Base-by-base conservation (phyloP, 2,113 vertebrate species). In the Pelusios castaneus region DNA sequence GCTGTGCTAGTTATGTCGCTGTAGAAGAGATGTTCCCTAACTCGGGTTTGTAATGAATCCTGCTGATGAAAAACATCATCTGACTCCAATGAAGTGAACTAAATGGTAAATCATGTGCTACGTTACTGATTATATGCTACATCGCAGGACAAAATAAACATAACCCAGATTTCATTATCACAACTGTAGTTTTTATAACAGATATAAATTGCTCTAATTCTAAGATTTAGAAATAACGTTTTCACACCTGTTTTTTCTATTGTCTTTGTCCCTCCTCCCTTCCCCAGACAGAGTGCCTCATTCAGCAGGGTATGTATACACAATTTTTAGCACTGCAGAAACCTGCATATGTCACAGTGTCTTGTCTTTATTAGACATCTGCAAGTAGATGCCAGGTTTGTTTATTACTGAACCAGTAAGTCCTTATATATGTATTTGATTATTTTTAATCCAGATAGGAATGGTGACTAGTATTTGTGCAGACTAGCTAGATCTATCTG, bases 21-120 rank as follows among this genome's bases (percentile, higher is more conserved):
- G 34, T 63, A 19, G 31, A 14, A 2, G 34, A 63, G 34, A 63
- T 34, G 31, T 63, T 70, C 63, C 47, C 41, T 89, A 87, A 63
- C 7, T 80, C 8, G 5, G 84, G 4, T 54, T 76, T 55, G 45
- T n/a, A 10, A 49, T 85, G 4, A 87, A 81, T 76, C 85, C 22
- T 45, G 41, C 8, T 52, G 45, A 49, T 63, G 27, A 16, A 34
- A n/a, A 91, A 58, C 58, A 58, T 29, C 77, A 88, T 75, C 47
- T 89, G 87, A 80, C 85, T 91, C 89, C 60, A 77, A 3, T 7
- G 89, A 87, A 29, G 52, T 83, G 52, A 94, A 80, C 58, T 89
- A 43, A 45, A 47, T 86, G 90, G 45, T 90, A 67, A 88, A 55
- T 88, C 27, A 67, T 0, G 82, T 91, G 84, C n/a, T 52, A 52